Evolutionary conservation across 2,113 vertebrate genomes (phyloP), one percentile per base, ranked within the genome.

Genomic region (Miniopterus natalensis): DNA sequence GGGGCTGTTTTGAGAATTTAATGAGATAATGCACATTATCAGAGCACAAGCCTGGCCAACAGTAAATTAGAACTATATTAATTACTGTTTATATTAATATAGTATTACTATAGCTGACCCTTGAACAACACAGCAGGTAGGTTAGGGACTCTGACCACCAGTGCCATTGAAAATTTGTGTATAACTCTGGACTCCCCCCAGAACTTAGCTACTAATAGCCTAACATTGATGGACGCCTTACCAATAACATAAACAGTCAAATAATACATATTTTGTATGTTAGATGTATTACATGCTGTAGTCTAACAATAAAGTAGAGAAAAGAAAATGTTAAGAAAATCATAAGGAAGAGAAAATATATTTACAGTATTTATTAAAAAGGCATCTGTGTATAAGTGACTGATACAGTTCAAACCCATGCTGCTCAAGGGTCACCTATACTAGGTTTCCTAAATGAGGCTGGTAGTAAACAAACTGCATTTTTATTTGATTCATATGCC

Each of bases 401-500:
- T 2, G 40, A 31, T 3, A 0, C 15, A 31, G 79, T 63, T 31
- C 57, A 61, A 81, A 81, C 57, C 40, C 15, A 18, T 63, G 79
- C 42, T 81, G 57, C 63, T 31, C 15, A 81, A 27, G 36, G 79
- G 79, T 81, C 40, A 20, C 25, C 15, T 20, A 27, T 5, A 68
- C 3, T 79, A 45, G 4, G 5, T 47, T 78, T 83, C 63, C 47
- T 42, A 94, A 87, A 51, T 71, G n/a, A 86, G 51, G 49, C 31
- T 42, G 61, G 18, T 3, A 59, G 40, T 61, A 65, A 74, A n/a
- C 25, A 59, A 85, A 53, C 0, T 68, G 2, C 4, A 21, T 89
- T 84, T 92, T 88, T 45, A 75, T 61, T 92, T 94, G 61, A 90
- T 61, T 65, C 17, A 68, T 53, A 47, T 31, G 9, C 51, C 8